These are phyloP conservation scores for Platycercus adscitus DNA, from an alignment of 2,113 vertebrate species.

Conservation along the genomic window DNA sequence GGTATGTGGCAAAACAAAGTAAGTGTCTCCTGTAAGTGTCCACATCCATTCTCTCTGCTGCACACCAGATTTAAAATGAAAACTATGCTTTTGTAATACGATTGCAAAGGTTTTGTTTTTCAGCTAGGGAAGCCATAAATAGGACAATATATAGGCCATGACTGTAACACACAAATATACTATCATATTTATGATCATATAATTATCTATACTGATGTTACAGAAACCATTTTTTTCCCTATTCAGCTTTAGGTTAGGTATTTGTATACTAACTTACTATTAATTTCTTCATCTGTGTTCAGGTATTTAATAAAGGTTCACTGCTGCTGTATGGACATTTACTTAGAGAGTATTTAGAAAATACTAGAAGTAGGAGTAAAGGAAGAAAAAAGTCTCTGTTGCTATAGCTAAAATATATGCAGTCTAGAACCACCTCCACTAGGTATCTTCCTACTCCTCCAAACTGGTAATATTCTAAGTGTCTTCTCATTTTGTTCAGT, in stretches of 20 bases:
- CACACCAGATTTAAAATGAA: background rate
- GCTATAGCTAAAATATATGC: constrained; percentile 57
- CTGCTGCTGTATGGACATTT: background rate
- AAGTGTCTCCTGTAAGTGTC: background rate
- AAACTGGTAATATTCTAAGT: constrained; percentile 21
- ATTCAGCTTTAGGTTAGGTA: background rate
- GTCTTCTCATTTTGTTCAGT: background rate
- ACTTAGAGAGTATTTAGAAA: constrained; percentile 32
- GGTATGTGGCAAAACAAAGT: background rate
- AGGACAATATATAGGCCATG: background rate
- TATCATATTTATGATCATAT: background rate
- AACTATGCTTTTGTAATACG: background rate
- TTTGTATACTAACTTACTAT: background rate
- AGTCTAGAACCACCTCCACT: constrained; percentile 58
- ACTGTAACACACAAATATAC: background rate
- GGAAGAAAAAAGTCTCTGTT: constrained; percentile 12
- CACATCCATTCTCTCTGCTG: background rate
- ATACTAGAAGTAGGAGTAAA: constrained; percentile 13
- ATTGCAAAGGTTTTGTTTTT: background rate
- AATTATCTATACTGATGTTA: background rate
- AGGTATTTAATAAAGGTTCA: background rate
- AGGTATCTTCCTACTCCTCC: constrained; percentile 44
- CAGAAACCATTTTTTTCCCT: background rate
- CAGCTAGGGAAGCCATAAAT: background rate
- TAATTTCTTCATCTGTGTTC: background rate